These are phyloP conservation scores for Nasua narica DNA, from an alignment of 2,797 vertebrate genomes.

Conservation along the genomic window DNA sequence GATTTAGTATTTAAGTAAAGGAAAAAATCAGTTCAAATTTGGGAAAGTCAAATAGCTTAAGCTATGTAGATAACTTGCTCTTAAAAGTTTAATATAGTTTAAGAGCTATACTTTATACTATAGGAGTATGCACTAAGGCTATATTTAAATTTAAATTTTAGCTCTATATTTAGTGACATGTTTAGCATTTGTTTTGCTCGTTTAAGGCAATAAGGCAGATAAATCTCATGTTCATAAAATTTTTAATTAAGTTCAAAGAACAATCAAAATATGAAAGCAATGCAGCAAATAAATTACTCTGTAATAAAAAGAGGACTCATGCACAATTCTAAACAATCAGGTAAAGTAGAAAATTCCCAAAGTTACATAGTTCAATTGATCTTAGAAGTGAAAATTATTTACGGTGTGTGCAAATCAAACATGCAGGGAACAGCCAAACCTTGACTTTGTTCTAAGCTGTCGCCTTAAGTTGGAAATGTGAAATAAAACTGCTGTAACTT, in stretches of 20 bases:
- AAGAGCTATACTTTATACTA: not conserved
- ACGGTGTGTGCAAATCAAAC: not conserved
- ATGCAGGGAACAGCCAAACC: not conserved
- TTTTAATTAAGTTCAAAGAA: not conserved
- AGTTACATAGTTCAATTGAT: not conserved
- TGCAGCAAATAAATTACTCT: not conserved
- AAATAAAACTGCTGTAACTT: not conserved
- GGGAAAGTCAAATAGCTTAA: constrained; percentile 4
- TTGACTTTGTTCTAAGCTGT: not conserved
- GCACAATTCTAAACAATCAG: not conserved
- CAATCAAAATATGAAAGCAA: not conserved
- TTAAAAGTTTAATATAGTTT: not conserved
- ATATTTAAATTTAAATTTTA: not conserved
- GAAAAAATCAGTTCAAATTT: not conserved
- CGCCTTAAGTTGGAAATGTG: not conserved
- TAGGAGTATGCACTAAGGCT: not conserved
- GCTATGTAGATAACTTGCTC: not conserved
- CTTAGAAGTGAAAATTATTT: constrained; percentile 1
- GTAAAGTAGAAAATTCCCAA: not conserved
- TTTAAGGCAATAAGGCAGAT: not conserved
- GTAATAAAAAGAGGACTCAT: not conserved
- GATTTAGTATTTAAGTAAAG: not conserved
- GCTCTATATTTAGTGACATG: not conserved
- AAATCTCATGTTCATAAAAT: not conserved
- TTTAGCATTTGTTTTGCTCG: not conserved